A percentile compares a stretch with the other conserved stretches of the same genome.
These are phyloP conservation scores for Sphaeridia pumilis DNA, from an alignment of 2,888 invertebrate genomes.

Conservation along the genomic window DNA sequence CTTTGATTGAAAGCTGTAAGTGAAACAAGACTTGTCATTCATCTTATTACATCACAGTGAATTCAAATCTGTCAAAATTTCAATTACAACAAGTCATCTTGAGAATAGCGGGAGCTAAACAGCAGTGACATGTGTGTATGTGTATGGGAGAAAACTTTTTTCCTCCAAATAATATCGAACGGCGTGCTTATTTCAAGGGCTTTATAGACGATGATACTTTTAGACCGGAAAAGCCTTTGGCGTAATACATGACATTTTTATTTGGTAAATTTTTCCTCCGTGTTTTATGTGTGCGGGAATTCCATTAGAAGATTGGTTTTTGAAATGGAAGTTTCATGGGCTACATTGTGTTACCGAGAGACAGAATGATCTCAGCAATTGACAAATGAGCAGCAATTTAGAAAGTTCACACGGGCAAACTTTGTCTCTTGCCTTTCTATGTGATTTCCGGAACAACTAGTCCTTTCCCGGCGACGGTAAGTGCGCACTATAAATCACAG, in stretches of 20 bases:
- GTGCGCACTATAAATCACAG: too few species aligned
- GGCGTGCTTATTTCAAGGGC: too few species aligned
- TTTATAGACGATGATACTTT: too few species aligned
- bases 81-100: constrained; percentile 14
- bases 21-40: constrained; percentile 10
- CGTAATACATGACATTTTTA: too few species aligned
- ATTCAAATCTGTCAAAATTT: constrained; percentile 19
- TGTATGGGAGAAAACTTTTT: not conserved
- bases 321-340: not conserved
- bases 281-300: not conserved
- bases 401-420: not conserved
- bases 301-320: not conserved
- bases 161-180: too few species aligned
- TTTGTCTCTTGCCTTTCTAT: constrained; percentile 1
- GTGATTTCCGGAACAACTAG: not conserved
- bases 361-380: not conserved
- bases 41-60: constrained; percentile 15
- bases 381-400: constrained; percentile 15
- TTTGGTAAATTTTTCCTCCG: too few species aligned
- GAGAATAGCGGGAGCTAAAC: not conserved
- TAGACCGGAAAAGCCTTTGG: too few species aligned
- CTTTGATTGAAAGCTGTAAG: too few species aligned
- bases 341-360: too few species aligned
- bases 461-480: too few species aligned
- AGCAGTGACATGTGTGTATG: too few species aligned